phyloP scores from a whole-genome alignment of 2,888 invertebrate species.

The Drosophila neotestacea region DNA sequence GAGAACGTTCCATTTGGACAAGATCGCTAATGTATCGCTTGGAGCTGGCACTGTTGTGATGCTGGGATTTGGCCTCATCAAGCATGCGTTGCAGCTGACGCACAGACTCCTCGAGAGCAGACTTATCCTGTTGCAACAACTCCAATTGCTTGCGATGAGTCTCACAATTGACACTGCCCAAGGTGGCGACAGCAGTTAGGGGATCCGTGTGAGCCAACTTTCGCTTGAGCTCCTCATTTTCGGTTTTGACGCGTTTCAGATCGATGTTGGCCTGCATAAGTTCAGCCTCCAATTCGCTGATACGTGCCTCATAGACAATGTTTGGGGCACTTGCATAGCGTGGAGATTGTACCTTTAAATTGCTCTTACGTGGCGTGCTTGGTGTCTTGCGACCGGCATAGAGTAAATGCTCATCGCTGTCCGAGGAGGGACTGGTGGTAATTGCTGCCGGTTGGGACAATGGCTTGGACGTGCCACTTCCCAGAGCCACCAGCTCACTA shows the following conservation, averaged over 20 bases:
- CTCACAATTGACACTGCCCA: slow-evolving; percentile 85
- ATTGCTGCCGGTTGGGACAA: slow-evolving; percentile 12
- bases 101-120: slow-evolving; percentile 89
- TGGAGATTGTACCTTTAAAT: slow-evolving; percentile 71
- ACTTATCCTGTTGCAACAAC: slow-evolving; percentile 90
- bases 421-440: slow-evolving; percentile 86
- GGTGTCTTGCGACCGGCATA: slow-evolving; percentile 56
- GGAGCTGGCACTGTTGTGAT: slow-evolving; percentile 79
- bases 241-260: slow-evolving; percentile 90
- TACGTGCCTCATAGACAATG: slow-evolving; percentile 93
- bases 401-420: slow-evolving; percentile 85
- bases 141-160: slow-evolving; percentile 90
- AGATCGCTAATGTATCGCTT: slow-evolving; percentile 91
- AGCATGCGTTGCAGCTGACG: slow-evolving; percentile 89
- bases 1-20: slow-evolving; percentile 91
- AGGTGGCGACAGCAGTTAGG: slow-evolving; percentile 39
- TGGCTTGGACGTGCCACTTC: slow-evolving; percentile 43
- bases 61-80: slow-evolving; percentile 87
- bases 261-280: slow-evolving; percentile 92
- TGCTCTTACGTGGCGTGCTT: slow-evolving; percentile 65
- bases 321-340: slow-evolving; percentile 89
- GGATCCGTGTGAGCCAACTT: slow-evolving; percentile 82
- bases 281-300: slow-evolving; percentile 94
- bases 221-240: slow-evolving; percentile 86
- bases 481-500: slow-evolving; percentile 88